Evolutionary conservation across 2,113 vertebrate species (phyloP), one percentile per base, ranked within the genome.

Genomic region (Amblyopsis rosae): DNA sequence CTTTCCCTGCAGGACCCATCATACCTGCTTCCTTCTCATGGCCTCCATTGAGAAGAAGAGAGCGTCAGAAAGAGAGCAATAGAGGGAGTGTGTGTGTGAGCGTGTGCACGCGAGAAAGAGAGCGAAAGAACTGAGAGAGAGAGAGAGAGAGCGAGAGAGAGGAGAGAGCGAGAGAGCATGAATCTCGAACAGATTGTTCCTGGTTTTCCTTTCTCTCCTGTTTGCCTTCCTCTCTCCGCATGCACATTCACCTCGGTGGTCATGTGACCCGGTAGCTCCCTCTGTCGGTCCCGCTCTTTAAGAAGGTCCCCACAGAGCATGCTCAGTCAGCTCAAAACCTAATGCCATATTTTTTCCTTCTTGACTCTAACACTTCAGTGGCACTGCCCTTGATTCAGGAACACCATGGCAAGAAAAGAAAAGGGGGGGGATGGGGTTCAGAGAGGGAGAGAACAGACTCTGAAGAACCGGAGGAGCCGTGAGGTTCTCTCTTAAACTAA

Each of bases 11-110:
- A 82, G 80, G 86, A 82, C 82, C 85, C 87, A 88, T 87, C 81
- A 88, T 94, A 94, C 94, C 94, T 94, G 94, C 86, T 91, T 89
- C 88, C 89, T 88, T 85, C 84, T 86, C 83, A 90, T 81, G 89
- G 89, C 89, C 87, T 92, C 88, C 89, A 89, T 79, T 89, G 86
- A 88, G 86, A 65, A 86, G 86, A 86, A 85, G 79, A 76, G 75
- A 87, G 86, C 70, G 80, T 69, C 81, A 80, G 69, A 70, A 35
- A n/a, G 1, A 45, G 33, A 10, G n/a, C 9, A 26, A 61, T 46
- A 3, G 69, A 73, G 75, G 47, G 6, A 10, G 68, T 57, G 65
- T 16, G 73, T 61, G 62, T 9, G 62, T 3, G 70, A 32, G 74
- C 3, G 75, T n/a, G 75, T 10, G 57, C 26, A 61, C 35, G 63